A percentile compares a stretch with the other conserved stretches of the same genome.
Conservation (phyloP, 2,888 invertebrate genomes). For the Auanema sp. region DNA sequence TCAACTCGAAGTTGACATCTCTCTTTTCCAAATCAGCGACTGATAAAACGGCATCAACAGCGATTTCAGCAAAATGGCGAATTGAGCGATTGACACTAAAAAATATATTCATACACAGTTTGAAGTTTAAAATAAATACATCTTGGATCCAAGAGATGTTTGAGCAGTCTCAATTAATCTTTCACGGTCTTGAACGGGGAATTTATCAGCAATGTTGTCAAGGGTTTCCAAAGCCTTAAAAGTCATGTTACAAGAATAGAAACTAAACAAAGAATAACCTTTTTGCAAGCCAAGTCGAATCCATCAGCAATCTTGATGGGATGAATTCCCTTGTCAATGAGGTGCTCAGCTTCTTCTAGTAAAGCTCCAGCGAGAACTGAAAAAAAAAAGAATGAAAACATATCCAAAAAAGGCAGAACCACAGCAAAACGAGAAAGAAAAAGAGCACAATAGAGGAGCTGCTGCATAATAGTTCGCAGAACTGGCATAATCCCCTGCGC, state of each 20-base stretch:
- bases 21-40: conserved; percentile 90
- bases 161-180: conserved; percentile 90
- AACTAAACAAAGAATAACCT: conserved; percentile 67
- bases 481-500: not conserved
- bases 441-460: conserved; percentile 6
- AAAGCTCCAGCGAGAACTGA: conserved; percentile 81
- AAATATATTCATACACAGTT: conserved; percentile 20
- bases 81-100: conserved; percentile 88
- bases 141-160: conserved; percentile 97
- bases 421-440: conserved; percentile 2
- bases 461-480: conserved; percentile 2
- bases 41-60: conserved; percentile 91
- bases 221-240: conserved; percentile 67
- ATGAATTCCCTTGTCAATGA: conserved; percentile 94
- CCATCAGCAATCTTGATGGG: conserved; percentile 98
- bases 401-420: not conserved
- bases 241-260: not conserved
- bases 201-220: conserved; percentile 84
- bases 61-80: conserved; percentile 95
- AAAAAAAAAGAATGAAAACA: conserved; percentile 23
- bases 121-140: conserved; percentile 68
- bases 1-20: conserved; percentile 98
- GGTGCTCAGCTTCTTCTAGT: conserved; percentile 86
- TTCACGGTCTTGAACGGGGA: conserved; percentile 83
- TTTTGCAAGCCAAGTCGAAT: conserved; percentile 91